phyloP scores from a whole-genome alignment of 2,797 vertebrate genomes.

The Cyclura pinguis region DNA sequence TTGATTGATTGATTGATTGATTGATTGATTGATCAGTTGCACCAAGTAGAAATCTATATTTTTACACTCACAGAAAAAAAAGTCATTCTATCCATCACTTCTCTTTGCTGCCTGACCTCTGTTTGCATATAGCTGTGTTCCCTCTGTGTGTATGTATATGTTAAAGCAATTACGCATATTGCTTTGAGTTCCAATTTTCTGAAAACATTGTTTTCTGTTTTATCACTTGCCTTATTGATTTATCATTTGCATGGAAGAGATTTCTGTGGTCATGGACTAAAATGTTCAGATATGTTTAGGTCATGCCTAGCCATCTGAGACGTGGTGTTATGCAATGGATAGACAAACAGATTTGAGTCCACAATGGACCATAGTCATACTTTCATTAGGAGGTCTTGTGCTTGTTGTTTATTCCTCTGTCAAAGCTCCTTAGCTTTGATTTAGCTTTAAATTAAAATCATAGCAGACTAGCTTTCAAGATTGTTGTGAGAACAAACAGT shows the following conservation, averaged over 20 bases:
- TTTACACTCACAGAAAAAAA: background rate
- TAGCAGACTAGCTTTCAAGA: background rate
- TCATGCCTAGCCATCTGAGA: constrained; percentile 10
- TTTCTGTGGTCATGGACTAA: background rate
- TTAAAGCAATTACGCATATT: background rate
- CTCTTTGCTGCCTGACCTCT: background rate
- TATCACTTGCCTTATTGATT: background rate
- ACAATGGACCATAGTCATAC: too few species aligned
- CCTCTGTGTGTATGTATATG: background rate
- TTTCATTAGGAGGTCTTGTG: background rate
- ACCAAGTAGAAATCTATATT: background rate
- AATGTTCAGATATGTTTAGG: background rate
- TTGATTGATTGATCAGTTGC: background rate
- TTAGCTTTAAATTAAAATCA: background rate
- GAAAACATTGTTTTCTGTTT: background rate
- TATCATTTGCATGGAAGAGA: background rate
- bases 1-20: background rate
- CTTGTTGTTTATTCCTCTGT: background rate
- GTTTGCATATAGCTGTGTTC: background rate
- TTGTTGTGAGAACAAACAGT: background rate
- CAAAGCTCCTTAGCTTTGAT: background rate
- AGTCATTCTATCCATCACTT: background rate
- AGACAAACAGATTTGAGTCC: background rate
- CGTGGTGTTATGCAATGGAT: background rate
- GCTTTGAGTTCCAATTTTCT: background rate